Evolutionary conservation across 2,888 invertebrate genomes (phyloP).

Genomic region (Andrena praecox): DNA sequence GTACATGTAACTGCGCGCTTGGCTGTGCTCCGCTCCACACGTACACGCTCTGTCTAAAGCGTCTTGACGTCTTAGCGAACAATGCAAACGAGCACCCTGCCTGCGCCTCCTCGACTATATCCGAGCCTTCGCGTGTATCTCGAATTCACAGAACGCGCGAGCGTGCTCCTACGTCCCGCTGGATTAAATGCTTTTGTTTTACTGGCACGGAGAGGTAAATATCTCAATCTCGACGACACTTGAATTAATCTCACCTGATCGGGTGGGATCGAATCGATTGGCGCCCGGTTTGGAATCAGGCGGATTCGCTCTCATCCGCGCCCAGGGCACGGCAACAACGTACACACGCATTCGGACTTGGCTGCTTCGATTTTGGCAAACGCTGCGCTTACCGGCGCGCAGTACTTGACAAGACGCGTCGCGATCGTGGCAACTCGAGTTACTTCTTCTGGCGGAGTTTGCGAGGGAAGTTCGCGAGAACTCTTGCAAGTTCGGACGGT

Average conservation of each 20-base stretch:
- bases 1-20: constrained; percentile 38
- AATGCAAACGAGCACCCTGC: constrained; percentile 40
- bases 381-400: constrained; percentile 13
- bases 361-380: constrained; percentile 9
- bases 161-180: background rate
- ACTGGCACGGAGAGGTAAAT: constrained; percentile 44
- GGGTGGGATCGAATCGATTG: constrained; percentile 30
- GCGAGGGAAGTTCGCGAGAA: too few species aligned
- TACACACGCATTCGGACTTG: constrained; percentile 34
- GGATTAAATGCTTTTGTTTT: constrained; percentile 25
- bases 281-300: background rate
- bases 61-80: constrained; percentile 61
- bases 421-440: background rate
- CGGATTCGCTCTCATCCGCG: constrained; percentile 35
- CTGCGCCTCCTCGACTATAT: constrained; percentile 37
- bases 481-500: too few species aligned
- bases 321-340: constrained; percentile 24
- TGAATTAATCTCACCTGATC: constrained; percentile 12
- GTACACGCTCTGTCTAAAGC: constrained; percentile 50
- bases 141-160: constrained; percentile 12
- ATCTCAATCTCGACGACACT: constrained; percentile 22
- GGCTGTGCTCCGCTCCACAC: constrained; percentile 43
- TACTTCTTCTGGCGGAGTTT: too few species aligned
- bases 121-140: background rate
- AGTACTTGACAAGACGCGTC: constrained; percentile 18